phyloP scores from a whole-genome alignment of 2,888 invertebrate species.

The Dione juno region DNA sequence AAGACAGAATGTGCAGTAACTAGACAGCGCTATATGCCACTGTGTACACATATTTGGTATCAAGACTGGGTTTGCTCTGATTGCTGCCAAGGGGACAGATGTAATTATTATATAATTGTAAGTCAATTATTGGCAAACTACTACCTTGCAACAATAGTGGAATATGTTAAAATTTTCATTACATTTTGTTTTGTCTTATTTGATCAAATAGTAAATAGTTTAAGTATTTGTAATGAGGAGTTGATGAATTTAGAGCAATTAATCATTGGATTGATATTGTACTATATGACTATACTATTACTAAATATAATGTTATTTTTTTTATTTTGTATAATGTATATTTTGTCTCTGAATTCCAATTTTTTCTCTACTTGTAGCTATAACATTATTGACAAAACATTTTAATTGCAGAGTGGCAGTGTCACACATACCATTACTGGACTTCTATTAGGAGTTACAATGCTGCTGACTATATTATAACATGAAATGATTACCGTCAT shows the following conservation, averaged over 20 bases:
- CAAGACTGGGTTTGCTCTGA: constrained; percentile 98
- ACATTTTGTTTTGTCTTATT: no score
- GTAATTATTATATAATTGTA: constrained; percentile 97
- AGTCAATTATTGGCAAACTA: constrained; percentile 73
- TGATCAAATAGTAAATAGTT: no score
- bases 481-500: neutral
- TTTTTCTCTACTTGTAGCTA: no score
- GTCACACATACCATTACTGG: constrained; percentile 47
- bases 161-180: neutral
- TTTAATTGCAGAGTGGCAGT: constrained; percentile 65
- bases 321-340: no score
- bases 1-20: constrained; percentile 90
- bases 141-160: neutral
- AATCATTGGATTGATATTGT: no score
- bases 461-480: constrained; percentile 26
- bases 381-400: constrained; percentile 8
- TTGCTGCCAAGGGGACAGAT: constrained; percentile 97
- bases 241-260: no score
- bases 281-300: no score
- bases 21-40: constrained; percentile 87
- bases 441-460: constrained; percentile 49
- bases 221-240: no score
- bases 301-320: no score
- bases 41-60: constrained; percentile 96
- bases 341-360: no score